A percentile compares a stretch with the other conserved stretches of the same genome.
Evolutionary conservation across 2,113 vertebrate species (phyloP).

Genomic region (Myxocyprinus asiaticus): DNA sequence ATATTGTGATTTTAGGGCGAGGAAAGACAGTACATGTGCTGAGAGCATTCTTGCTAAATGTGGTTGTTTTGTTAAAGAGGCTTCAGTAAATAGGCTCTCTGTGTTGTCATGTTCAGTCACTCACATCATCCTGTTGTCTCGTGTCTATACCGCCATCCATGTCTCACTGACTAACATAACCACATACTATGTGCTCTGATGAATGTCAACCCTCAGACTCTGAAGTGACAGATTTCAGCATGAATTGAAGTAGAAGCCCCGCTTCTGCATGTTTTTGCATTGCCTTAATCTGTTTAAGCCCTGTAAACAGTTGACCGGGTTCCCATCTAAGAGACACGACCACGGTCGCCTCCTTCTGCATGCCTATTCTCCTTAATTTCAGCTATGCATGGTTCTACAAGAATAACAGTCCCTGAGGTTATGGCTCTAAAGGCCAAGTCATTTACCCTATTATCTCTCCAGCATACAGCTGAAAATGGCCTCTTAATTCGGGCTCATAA

Average conservation of each 20-base stretch:
- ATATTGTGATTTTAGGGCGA: neutral
- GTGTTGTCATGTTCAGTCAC: slow-evolving; percentile 51
- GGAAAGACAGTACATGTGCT: neutral
- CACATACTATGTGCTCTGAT: slow-evolving; percentile 61
- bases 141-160: slow-evolving; percentile 61
- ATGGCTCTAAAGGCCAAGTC: slow-evolving; percentile 61
- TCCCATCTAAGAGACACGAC: slow-evolving; percentile 70
- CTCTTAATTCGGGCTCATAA: slow-evolving; percentile 70
- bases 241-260: slow-evolving; percentile 76
- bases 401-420: slow-evolving; percentile 77
- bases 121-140: slow-evolving; percentile 55
- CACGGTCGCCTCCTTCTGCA: slow-evolving; percentile 79
- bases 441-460: slow-evolving; percentile 66
- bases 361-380: slow-evolving; percentile 78
- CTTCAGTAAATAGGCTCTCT: slow-evolving; percentile 51
- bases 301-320: slow-evolving; percentile 78
- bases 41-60: slow-evolving; percentile 71
- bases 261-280: slow-evolving; percentile 77
- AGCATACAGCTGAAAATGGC: slow-evolving; percentile 70
- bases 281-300: slow-evolving; percentile 72
- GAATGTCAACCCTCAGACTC: slow-evolving; percentile 76
- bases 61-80: slow-evolving; percentile 51
- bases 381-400: slow-evolving; percentile 76
- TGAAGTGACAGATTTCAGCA: slow-evolving; percentile 81
- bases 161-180: slow-evolving; percentile 60